Base-by-base conservation (phyloP, 2,113 vertebrate species). In the Hassar affinis region DNA sequence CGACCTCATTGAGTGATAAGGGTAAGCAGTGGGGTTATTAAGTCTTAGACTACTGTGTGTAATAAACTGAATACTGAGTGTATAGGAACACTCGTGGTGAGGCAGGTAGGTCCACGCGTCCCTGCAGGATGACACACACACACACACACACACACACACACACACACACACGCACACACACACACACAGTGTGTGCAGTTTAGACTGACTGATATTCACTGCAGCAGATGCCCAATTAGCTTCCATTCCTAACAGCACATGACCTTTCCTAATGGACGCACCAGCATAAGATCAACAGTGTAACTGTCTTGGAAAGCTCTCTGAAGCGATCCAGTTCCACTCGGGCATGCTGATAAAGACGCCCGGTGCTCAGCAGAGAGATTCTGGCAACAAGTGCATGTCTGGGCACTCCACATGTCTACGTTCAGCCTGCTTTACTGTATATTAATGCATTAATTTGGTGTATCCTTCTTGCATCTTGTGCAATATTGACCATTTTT, bases 251-350 rank as follows among this genome's bases (percentile, higher is more conserved):
- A 71, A 59, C 84, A 87, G 86, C 74, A 66, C 71, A 56, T 85
- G 84, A 83, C 86, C 81, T 87, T 83, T 87, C 27, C 77, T 87
- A 85, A 85, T 80, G 38, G 81, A 83, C 69, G 54, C 69, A 72
- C 66, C 8, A 35, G 54, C 80, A 78, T 54, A 64, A 52, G 84
- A 83, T 77, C 84, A 85, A 79, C 74, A 76, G 22, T 59, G 83
- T 66, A 79, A 72, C 80, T 83, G 52, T 76, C 80, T n/a, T 71
- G 77, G n/a, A 54, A 81, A 59, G 75, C 54, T 68, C 77, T 78
- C 52, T 62, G 72, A 79, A 74, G 74, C 6, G 35, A 6, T 57
- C 15, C 59, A 66, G 66, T 52, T 71, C 17, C 59, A 68, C 18
- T 76, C 30, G 1, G 15, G 25, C 8, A 59, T 18, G 52, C 27